Percentiles rank a stretch among this genome's conserved stretches.
Conservation (phyloP, 2,797 vertebrate species). For the Pitangus sulphuratus region DNA sequence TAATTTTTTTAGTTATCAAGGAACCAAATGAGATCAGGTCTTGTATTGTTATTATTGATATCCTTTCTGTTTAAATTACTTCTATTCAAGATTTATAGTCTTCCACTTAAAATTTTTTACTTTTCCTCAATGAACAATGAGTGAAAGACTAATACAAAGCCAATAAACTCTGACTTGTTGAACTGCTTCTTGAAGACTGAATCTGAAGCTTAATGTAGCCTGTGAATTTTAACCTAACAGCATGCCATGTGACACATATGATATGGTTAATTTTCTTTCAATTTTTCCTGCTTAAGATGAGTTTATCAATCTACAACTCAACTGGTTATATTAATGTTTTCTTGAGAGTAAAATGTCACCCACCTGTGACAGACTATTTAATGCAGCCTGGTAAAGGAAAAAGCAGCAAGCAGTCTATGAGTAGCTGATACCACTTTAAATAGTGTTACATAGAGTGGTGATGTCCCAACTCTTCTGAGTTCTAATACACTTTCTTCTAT, state of each 20-base stretch:
- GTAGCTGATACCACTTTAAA: neutral
- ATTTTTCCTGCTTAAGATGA: neutral
- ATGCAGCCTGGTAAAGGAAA: neutral
- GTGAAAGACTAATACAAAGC: neutral
- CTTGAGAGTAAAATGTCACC: slow-evolving; percentile 9
- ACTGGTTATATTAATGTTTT: neutral
- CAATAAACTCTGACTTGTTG: neutral
- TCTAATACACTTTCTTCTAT: neutral
- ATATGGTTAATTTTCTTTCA: slow-evolving; percentile 1
- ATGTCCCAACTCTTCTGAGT: neutral
- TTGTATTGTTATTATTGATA: neutral
- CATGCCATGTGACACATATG: neutral
- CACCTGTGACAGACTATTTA: neutral
- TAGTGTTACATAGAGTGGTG: accelerated
- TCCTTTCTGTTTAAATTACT: neutral
- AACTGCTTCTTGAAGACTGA: neutral
- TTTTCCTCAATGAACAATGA: neutral
- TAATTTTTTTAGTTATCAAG: neutral
- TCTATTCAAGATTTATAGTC: neutral
- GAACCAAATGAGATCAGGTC: neutral
- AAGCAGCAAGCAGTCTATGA: neutral
- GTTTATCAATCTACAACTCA: slow-evolving; percentile 4
- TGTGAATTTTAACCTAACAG: neutral
- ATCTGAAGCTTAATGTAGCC: neutral
- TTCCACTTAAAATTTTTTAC: neutral